Percentiles rank a stretch among this genome's conserved stretches.
These are phyloP conservation scores for Lymantria monacha DNA, from an alignment of 2,888 invertebrate genomes.

Conservation along the genomic window DNA sequence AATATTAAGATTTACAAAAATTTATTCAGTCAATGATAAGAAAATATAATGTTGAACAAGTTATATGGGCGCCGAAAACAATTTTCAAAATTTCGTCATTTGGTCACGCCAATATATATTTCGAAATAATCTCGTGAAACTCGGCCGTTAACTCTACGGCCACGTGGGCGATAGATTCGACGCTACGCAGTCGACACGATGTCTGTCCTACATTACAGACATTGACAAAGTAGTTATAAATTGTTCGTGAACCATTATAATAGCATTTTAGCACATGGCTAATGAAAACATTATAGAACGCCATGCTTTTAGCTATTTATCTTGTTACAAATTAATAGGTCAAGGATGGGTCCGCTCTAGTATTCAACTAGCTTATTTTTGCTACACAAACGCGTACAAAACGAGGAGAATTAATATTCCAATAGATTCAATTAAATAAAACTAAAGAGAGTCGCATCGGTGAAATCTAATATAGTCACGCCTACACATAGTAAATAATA, in stretches of 20 bases:
- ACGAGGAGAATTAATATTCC: too few relatives aligned
- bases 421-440: background rate
- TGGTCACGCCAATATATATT: constrained; percentile 21
- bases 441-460: constrained; percentile 3
- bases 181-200: constrained; percentile 21
- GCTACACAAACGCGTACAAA: constrained; percentile 1
- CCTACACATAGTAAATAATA: constrained; percentile 9
- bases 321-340: constrained; percentile 11
- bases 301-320: constrained; percentile 6
- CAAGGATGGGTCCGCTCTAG: constrained; percentile 17
- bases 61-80: constrained; percentile 5
- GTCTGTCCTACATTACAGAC: constrained; percentile 39
- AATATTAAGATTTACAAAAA: too few relatives aligned
- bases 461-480: constrained; percentile 6
- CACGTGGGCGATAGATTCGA: constrained; percentile 33
- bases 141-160: constrained; percentile 22
- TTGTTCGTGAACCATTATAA: constrained; percentile 31
- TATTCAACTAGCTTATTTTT: constrained; percentile 8
- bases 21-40: too few relatives aligned
- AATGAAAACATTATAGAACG: constrained; percentile 23
- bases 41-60: too few relatives aligned
- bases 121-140: constrained; percentile 26
- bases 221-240: constrained; percentile 40
- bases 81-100: constrained; percentile 33
- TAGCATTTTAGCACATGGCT: constrained; percentile 23